phyloP scores from a whole-genome alignment of 2,113 vertebrate genomes.

The Nestor notabilis region DNA sequence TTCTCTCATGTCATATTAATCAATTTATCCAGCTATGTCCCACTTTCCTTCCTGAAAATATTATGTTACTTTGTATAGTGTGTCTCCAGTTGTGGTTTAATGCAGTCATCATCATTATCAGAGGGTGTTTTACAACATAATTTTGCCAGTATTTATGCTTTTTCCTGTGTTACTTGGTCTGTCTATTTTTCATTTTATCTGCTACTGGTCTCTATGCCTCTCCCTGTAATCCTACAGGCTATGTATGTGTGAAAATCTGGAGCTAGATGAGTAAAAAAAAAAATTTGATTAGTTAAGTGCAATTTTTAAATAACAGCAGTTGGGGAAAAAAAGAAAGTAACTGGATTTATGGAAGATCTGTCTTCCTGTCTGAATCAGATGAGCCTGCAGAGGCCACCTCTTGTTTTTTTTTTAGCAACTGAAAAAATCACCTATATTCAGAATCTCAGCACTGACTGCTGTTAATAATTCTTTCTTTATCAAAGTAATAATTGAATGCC shows the following conservation, averaged over 20 bases:
- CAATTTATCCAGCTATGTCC: accelerated
- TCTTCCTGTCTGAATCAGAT: neutral
- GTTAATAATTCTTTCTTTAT: constrained; percentile 44
- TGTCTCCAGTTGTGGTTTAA: neutral
- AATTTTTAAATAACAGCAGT: neutral
- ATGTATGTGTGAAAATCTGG: neutral
- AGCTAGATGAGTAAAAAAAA: neutral
- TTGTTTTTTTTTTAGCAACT: neutral
- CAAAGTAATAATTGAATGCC: constrained; percentile 51
- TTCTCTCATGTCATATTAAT: neutral
- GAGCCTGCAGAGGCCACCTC: neutral
- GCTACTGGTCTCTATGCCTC: neutral
- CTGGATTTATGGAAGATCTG: neutral
- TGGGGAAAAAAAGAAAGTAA: neutral
- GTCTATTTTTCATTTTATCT: neutral
- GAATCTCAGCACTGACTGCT: constrained; percentile 1
- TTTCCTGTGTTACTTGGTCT: neutral
- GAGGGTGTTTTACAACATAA: neutral
- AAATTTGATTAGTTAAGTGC: neutral
- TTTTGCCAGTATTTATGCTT: neutral
- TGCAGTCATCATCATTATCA: neutral
- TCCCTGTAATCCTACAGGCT: neutral
- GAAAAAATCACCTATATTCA: neutral
- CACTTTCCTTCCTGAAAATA: neutral
- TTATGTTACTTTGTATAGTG: accelerated